Base-by-base conservation (phyloP, 2,113 vertebrate genomes). In the Pollachius pollachius region DNA sequence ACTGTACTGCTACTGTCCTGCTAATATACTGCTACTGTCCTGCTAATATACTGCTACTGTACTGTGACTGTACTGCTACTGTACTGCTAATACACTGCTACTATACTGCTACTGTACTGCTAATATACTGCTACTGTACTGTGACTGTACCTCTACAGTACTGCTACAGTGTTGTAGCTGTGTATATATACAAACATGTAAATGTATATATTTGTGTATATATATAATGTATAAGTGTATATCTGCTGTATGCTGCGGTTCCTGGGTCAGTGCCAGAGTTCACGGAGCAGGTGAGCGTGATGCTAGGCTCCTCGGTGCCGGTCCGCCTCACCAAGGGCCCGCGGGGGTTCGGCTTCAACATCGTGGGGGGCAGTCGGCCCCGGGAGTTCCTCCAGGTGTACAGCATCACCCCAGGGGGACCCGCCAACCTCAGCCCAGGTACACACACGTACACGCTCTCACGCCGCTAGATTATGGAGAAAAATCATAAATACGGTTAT, bases 351-450 rank as follows among this genome's bases (percentile, higher is more conserved):
- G 92, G 92, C 68, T 93, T 93, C 77, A 93, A 93, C 86, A 93
- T 93, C 3, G 92, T 93, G 0, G 92, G 92, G 62, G 92, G 92
- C 64, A 93, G 90, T 81, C 87, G 91, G 57, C 88, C 92, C 3
- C 25, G 84, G 15, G 92, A 93, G 75, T 93, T 93, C 60, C 89
- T 93, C 6, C 92, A 93, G 86, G 92, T 93, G 67, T 93, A 93
- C 89, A 93, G 92, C 0, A 91, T 93, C 73, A 93, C 92, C 19
- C 92, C 92, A 16, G 92, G 91, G 66, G 92, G 92, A 0, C 92
- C 92, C 0, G 84, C 91, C 1, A 85, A 89, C 0, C 89, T 93
- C 1, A 89, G 76, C 25, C 89, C 90, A 88, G 92, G 92, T 93
- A 86, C 27, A 52, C 11, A 60, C 56, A 12, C 11, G 12, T 1